Percentiles rank a stretch among this genome's conserved stretches.
phyloP scores from a whole-genome alignment of 2,888 invertebrate genomes.

The Hyalella azteca region DNA sequence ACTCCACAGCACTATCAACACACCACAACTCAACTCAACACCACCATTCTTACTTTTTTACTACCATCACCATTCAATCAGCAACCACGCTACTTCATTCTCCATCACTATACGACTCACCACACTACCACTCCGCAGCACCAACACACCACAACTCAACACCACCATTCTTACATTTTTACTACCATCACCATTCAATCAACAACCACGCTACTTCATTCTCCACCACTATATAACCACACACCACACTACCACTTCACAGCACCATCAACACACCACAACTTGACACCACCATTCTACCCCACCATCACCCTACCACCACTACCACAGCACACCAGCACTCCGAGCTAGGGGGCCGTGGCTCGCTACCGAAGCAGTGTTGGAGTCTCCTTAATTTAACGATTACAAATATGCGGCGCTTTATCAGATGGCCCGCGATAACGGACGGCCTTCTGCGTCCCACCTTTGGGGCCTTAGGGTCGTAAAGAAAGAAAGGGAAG shows the following conservation, averaged over 20 bases:
- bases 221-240: background rate
- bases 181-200: too few relatives aligned
- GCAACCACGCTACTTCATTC: background rate
- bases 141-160: background rate
- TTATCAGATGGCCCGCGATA: slow-evolving; percentile 30
- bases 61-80: background rate
- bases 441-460: too few relatives aligned
- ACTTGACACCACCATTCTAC: background rate
- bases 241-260: background rate
- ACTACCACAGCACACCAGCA: background rate
- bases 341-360: background rate
- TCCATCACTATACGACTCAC: background rate
- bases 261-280: background rate
- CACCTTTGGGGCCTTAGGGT: too few relatives aligned
- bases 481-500: too few relatives aligned
- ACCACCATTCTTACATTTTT: background rate
- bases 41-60: background rate
- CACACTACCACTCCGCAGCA: background rate
- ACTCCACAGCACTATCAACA: background rate
- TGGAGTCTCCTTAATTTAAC: slow-evolving; percentile 19
- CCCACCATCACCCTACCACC: background rate
- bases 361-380: background rate
- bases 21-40: background rate
- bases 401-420: slow-evolving; percentile 5
- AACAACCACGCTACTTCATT: background rate